phyloP scores from a whole-genome alignment of 2,888 invertebrate genomes.

The Panorpa germanica region DNA sequence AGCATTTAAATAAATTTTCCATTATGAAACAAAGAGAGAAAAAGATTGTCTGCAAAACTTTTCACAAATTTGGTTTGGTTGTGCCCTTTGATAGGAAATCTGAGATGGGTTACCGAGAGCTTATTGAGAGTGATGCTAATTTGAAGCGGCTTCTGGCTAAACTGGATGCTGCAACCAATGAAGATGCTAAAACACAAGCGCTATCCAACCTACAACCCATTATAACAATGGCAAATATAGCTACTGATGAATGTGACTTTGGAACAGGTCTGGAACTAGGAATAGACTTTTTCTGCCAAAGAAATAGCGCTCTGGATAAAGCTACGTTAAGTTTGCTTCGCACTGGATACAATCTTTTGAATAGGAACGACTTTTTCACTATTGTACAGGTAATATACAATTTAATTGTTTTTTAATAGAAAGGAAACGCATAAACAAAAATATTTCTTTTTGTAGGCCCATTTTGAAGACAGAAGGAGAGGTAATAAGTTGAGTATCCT shows the following conservation, averaged over 20 bases:
- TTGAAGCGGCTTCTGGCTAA: constrained; percentile 48
- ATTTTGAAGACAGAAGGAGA: constrained; percentile 48
- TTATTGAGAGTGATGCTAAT: constrained; percentile 46
- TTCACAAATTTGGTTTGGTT: constrained; percentile 67
- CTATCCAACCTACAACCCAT: constrained; percentile 60
- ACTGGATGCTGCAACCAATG: constrained; percentile 36
- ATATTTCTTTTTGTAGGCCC: constrained; percentile 32
- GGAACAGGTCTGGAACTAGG: constrained; percentile 84
- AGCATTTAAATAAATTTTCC: too few relatives aligned
- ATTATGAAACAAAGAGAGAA: constrained; percentile 34
- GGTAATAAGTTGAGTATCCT: constrained; percentile 32
- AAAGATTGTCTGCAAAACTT: constrained; percentile 46
- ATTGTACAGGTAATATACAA: constrained; percentile 49
- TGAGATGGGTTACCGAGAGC: constrained; percentile 66
- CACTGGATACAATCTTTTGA: constrained; percentile 57
- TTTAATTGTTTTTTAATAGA: constrained; percentile 1
- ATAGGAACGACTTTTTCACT: constrained; percentile 48
- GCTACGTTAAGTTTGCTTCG: constrained; percentile 42
- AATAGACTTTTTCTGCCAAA: constrained; percentile 65
- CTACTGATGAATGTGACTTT: constrained; percentile 89
- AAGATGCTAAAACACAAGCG: constrained; percentile 35
- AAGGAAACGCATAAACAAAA: constrained; percentile 1
- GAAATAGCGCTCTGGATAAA: constrained; percentile 44
- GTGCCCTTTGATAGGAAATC: constrained; percentile 70
- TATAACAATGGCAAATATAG: constrained; percentile 63